Conservation (phyloP, 2,888 invertebrate genomes). For the Quadroppia sp. region DNA sequence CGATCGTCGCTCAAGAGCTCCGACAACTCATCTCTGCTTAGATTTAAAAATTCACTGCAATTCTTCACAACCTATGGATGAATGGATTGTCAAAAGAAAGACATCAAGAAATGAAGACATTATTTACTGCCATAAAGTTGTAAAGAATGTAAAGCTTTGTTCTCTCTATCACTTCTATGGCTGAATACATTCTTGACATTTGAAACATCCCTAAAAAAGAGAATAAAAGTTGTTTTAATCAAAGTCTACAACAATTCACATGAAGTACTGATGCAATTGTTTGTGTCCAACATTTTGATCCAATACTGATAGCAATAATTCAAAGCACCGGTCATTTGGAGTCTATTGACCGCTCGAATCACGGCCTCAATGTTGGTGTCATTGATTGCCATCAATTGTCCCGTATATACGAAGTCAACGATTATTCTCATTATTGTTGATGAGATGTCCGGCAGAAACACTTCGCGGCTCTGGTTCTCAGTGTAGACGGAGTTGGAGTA, state of each 20-base stretch:
- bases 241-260: neutral
- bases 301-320: conserved; percentile 67
- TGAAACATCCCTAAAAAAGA: conserved; percentile 30
- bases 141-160: conserved; percentile 50
- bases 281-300: conserved; percentile 61
- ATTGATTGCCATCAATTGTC: conserved; percentile 62
- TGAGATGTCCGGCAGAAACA: conserved; percentile 58
- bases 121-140: conserved; percentile 61
- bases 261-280: conserved; percentile 66
- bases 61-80: neutral
- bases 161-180: conserved; percentile 56
- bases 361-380: conserved; percentile 65
- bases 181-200: conserved; percentile 26
- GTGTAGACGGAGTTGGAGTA: conserved; percentile 66
- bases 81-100: neutral
- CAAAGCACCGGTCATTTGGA: conserved; percentile 67
- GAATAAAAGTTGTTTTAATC: neutral
- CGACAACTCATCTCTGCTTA: conserved; percentile 62
- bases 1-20: conserved; percentile 66
- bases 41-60: conserved; percentile 55
- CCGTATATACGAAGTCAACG: conserved; percentile 71
- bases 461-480: conserved; percentile 61
- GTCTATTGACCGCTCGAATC: conserved; percentile 67
- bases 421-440: conserved; percentile 61
- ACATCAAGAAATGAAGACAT: conserved; percentile 54